Evolutionary conservation across 2,113 vertebrate species (phyloP), one percentile per base, ranked within the genome.

Genomic region (Hucho hucho): DNA sequence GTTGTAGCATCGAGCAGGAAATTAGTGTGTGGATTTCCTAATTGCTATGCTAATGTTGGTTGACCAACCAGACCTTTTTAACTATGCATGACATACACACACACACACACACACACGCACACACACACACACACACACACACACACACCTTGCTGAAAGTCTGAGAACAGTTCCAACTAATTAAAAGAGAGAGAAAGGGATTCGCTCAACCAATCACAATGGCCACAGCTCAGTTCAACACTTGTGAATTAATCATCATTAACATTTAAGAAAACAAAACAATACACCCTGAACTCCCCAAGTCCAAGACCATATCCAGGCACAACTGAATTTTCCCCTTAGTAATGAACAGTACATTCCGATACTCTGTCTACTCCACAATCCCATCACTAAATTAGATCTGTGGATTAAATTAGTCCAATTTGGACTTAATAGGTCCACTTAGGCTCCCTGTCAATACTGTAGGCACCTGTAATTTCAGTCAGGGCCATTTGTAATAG

Each of bases 371-470:
- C 37, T 43, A 69, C 66, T 73, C 68, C 7, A 46, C 78, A 76
- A 74, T 81, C 22, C 56, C 59, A 76, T 81, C 76, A 83, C 69
- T 6, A 76, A 43, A 43, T 43, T 12, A 43, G 11, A 43, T 43
- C 37, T 43, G 37, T 43, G 9, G 7, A 43, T 43, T 43, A 43
- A 43, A 12, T 43, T 43, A 88, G 89, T 67, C 75, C 69, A 85
- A 84, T 91, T 89, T 81, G 78, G 75, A 76, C 69, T 43, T 89
- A 90, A 91, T 87, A 79, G 80, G 79, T 24, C 81, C 84, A 86
- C 81, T 85, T 84, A 83, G 74, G 73, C 77, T 80, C 73, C 47
- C 80, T 78, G 83, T 84, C 80, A 73, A 78, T 84, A 68, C 84
- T 32, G 68, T 73, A 72, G 85, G 77, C 73, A 87, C 83, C 81